Base-by-base conservation (phyloP, 2,888 invertebrate genomes). In the Liposcelis brunnea region DNA sequence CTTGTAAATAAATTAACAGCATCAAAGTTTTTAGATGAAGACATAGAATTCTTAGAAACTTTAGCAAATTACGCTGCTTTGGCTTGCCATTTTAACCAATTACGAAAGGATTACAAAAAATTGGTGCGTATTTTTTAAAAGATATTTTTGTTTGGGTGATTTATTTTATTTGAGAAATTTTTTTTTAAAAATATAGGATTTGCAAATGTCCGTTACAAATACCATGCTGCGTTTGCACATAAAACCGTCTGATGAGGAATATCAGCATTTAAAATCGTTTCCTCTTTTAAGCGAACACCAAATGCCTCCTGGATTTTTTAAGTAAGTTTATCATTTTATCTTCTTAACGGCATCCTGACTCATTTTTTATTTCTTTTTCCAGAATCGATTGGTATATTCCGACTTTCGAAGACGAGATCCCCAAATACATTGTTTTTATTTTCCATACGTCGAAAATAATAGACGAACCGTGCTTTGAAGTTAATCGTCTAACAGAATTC, bases 351-450 rank as follows among this genome's bases (percentile, higher is more conserved):
- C 8, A 6, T 26, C 4, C 4, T 26, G 4, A 26, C 26, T 6
- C 4, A 8, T 6, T 26, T 26, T 26, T 21, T 32, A 36, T 40
- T 26, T 34, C 31, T 14, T 35, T 26, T 26, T 26, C 42, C 56
- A 74, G 74, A 47, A 73, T 65, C 58, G 64, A 67, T 47, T 75
- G 70, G 64, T 71, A 74, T 55, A 66, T 72, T 37, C 63, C 69
- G 18, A 65, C 69, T 36, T 64, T 59, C 50, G 58, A 58, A 32
- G 63, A 65, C 2, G 63, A 69, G 21, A 70, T 73, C 67, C 66
- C 72, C 0, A 68, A 69, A 1, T 62, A 72, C 1, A 56, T 66
- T 2, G 62, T 69, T 49, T 60, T 66, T 53, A 74, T 75, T 73
- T 63, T 68, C 8, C 8, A 26, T 8, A 6, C 26, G 26, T 26